These are phyloP conservation scores for Etheostoma spectabile DNA, from an alignment of 2,113 vertebrate genomes.

Conservation along the genomic window DNA sequence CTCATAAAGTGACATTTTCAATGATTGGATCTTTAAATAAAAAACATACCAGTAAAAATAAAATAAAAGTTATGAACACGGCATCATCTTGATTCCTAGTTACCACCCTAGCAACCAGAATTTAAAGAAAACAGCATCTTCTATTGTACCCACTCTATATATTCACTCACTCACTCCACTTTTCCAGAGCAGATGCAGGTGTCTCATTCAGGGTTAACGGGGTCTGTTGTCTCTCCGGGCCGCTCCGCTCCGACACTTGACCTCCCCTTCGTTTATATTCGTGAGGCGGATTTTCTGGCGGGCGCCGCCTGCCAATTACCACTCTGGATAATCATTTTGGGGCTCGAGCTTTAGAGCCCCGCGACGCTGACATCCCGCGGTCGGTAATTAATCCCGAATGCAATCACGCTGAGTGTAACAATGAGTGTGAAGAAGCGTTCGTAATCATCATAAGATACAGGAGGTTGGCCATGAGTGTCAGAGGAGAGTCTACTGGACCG, in stretches of 20 bases:
- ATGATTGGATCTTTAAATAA: too few species aligned
- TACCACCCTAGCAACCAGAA: too few species aligned
- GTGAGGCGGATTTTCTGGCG: conserved; percentile 25
- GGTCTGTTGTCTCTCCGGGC: conserved; percentile 1
- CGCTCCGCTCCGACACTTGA: background rate
- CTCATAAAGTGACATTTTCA: too few species aligned
- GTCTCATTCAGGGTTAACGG: background rate
- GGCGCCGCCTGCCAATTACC: background rate
- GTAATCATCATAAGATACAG: background rate
- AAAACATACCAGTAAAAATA: too few species aligned
- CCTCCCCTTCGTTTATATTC: conserved; percentile 38
- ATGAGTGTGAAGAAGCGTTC: conserved; percentile 24
- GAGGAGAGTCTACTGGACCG: background rate
- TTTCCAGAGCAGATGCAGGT: too few species aligned
- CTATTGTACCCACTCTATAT: too few species aligned
- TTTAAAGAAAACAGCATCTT: too few species aligned
- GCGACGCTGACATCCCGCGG: background rate
- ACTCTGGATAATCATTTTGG: conserved; percentile 27
- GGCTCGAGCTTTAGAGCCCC: background rate
- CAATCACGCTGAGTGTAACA: background rate
- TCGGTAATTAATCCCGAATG: conserved; percentile 12
- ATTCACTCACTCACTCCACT: too few species aligned
- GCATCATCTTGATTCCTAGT: too few species aligned
- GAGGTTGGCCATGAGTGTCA: background rate
- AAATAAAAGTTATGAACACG: too few species aligned